Percentiles rank a stretch among this genome's conserved stretches.
Conservation (phyloP, 2,797 vertebrate species). For the Eidolon dupreanum region DNA sequence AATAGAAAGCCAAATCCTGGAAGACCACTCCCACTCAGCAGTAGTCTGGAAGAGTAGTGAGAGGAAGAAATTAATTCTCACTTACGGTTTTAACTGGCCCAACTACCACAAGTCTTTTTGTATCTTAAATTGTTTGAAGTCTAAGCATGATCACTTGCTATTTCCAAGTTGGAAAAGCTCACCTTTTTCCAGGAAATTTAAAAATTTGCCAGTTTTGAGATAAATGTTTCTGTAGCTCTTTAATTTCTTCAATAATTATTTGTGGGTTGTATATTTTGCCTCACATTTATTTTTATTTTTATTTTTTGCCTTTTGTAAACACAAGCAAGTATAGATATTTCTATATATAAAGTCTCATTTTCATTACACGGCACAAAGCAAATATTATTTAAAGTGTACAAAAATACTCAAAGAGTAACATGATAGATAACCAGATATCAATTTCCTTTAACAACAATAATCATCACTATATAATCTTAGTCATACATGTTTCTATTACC, state of each 20-base stretch:
- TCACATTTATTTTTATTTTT: background rate
- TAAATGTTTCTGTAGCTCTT: slow-evolving; percentile 32
- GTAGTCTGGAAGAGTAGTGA: slow-evolving; percentile 52
- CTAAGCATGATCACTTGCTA: background rate
- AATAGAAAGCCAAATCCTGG: slow-evolving; percentile 83
- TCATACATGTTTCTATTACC: background rate
- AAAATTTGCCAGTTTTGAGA: background rate
- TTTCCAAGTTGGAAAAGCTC: slow-evolving; percentile 36
- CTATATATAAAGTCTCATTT: slow-evolving; percentile 6
- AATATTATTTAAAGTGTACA: background rate
- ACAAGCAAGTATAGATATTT: background rate
- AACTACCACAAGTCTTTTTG: background rate
- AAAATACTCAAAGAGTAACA: background rate
- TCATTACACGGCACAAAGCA: background rate
- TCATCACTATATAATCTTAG: background rate
- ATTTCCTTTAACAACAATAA: background rate
- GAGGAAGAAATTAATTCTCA: slow-evolving; percentile 37
- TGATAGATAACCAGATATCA: background rate
- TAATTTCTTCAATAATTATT: background rate
- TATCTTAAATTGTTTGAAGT: slow-evolving; percentile 1
- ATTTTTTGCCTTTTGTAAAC: slow-evolving; percentile 35
- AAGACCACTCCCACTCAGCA: slow-evolving; percentile 82
- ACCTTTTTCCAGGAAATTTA: background rate
- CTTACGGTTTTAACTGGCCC: background rate
- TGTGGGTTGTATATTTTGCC: background rate